Evolutionary conservation across 2,888 invertebrate genomes (phyloP).

Genomic region (Selenia dentaria): DNA sequence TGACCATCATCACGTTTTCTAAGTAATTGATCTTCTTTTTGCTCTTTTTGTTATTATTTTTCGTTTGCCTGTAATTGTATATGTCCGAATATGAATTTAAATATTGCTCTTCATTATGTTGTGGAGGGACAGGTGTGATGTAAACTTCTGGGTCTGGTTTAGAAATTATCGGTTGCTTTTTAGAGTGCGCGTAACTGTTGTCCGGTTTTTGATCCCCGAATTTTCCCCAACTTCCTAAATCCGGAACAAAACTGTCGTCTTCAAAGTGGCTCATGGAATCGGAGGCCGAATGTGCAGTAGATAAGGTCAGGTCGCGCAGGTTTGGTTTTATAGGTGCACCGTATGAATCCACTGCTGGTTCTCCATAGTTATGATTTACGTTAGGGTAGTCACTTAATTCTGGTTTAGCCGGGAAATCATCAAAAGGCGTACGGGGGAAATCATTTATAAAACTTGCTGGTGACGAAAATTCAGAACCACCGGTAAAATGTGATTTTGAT

Average conservation of each 20-base stretch:
- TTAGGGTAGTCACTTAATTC: slow-evolving; percentile 35
- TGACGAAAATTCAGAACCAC: slow-evolving; percentile 5
- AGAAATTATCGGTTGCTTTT: slow-evolving; percentile 38
- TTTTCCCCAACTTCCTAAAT: slow-evolving; percentile 43
- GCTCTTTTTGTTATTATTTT: slow-evolving; percentile 41
- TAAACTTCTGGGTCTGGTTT: slow-evolving; percentile 41
- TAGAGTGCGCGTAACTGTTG: slow-evolving; percentile 42
- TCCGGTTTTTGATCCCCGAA: slow-evolving; percentile 41
- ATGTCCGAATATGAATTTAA: slow-evolving; percentile 43
- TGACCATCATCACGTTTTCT: slow-evolving; percentile 39
- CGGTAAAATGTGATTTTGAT: neutral
- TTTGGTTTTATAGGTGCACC: slow-evolving; percentile 50
- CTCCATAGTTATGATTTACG: slow-evolving; percentile 44
- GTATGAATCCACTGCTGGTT: slow-evolving; percentile 63
- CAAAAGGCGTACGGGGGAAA: slow-evolving; percentile 6
- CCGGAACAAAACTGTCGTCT: slow-evolving; percentile 36
- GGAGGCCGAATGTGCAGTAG: slow-evolving; percentile 37
- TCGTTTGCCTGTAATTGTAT: slow-evolving; percentile 39
- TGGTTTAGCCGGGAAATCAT: slow-evolving; percentile 9
- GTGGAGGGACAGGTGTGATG: slow-evolving; percentile 28
- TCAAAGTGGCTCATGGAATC: slow-evolving; percentile 33
- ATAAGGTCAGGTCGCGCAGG: slow-evolving; percentile 36
- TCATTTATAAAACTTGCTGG: slow-evolving; percentile 6
- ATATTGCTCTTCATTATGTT: slow-evolving; percentile 38
- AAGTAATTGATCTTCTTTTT: slow-evolving; percentile 33